phyloP scores from a whole-genome alignment of 2,888 invertebrate genomes.

The Perizoma affinitatum region DNA sequence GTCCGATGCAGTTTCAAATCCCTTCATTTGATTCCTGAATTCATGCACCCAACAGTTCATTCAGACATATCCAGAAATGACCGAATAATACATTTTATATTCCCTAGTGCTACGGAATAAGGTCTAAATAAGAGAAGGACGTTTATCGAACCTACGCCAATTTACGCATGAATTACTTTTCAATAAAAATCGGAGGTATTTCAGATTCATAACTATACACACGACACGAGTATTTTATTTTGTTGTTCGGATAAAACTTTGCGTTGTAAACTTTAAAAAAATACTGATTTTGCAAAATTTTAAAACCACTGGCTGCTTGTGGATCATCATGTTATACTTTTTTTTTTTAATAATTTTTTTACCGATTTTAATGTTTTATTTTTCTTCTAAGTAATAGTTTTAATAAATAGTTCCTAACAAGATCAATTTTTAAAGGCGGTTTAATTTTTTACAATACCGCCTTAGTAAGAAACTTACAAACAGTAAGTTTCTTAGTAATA shows the following conservation, averaged over 20 bases:
- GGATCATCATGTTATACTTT: too few relatives aligned
- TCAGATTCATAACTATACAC: slow-evolving; percentile 39
- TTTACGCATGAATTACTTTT: slow-evolving; percentile 56
- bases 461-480: too few relatives aligned
- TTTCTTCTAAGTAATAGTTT: too few relatives aligned
- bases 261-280: too few relatives aligned
- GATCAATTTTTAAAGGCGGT: too few relatives aligned
- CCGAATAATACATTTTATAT: slow-evolving; percentile 3
- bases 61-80: slow-evolving; percentile 10
- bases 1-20: slow-evolving; percentile 35
- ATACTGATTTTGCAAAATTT: too few relatives aligned
- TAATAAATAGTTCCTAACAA: too few relatives aligned
- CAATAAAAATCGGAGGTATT: slow-evolving; percentile 49
- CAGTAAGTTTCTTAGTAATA: too few relatives aligned
- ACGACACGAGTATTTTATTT: slow-evolving; percentile 9
- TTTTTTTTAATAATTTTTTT: too few relatives aligned
- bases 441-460: too few relatives aligned
- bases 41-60: slow-evolving; percentile 44
- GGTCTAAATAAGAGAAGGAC: slow-evolving; percentile 34
- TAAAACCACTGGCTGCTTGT: too few relatives aligned
- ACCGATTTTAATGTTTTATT: neutral
- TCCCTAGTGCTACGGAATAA: slow-evolving; percentile 12
- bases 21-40: slow-evolving; percentile 46
- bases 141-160: slow-evolving; percentile 56
- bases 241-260: too few relatives aligned